phyloP scores from a whole-genome alignment of 2,888 invertebrate species.

The Syritta pipiens region DNA sequence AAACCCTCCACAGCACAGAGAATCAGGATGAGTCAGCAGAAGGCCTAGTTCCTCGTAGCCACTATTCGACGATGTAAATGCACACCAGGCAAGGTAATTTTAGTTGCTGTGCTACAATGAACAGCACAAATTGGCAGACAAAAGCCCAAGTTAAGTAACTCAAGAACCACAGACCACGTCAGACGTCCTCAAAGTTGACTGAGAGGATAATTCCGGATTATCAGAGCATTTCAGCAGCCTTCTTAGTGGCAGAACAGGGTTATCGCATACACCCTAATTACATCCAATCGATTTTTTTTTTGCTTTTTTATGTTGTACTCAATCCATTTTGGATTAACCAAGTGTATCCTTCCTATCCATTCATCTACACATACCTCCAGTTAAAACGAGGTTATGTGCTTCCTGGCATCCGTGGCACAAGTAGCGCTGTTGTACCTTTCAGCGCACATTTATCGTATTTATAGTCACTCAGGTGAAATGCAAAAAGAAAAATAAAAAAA shows the following conservation, averaged over 20 bases:
- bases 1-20: no score
- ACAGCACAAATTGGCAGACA: background rate
- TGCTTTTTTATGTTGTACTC: conserved; percentile 20
- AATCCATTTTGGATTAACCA: conserved; percentile 30
- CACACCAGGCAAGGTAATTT: no score
- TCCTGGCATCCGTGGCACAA: background rate
- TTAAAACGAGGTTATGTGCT: conserved; percentile 32
- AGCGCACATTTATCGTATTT: background rate
- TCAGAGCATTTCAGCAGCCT: background rate
- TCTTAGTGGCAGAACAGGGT: background rate
- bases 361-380: background rate
- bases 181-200: background rate
- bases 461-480: background rate
- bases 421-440: background rate
- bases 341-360: conserved; percentile 11
- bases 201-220: background rate
- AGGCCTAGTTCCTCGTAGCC: no score
- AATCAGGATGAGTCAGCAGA: no score
- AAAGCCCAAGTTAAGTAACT: background rate
- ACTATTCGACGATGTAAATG: no score
- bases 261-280: conserved; percentile 12
- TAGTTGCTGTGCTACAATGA: no score
- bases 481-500: background rate
- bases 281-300: conserved; percentile 27
- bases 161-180: background rate